Evolutionary conservation across 2,113 vertebrate genomes (phyloP).

Genomic region (Tetrao urogallus): DNA sequence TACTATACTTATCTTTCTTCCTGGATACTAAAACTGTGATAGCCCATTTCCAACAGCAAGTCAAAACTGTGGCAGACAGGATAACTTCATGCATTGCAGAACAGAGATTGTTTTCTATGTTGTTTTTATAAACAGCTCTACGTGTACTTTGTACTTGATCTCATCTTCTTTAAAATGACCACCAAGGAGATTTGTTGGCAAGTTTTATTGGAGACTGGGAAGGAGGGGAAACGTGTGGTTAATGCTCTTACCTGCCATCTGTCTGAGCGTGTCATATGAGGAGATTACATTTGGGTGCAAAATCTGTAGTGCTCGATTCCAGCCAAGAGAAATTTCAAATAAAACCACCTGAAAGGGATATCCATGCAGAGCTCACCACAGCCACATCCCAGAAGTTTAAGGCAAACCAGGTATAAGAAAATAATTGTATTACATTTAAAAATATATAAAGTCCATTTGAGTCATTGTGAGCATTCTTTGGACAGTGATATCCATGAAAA

Average conservation of each 20-base stretch:
- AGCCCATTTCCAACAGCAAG: neutral
- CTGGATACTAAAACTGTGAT: neutral
- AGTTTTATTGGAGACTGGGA: neutral
- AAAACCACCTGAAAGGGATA: neutral
- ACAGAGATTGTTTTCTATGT: neutral
- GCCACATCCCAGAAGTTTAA: neutral
- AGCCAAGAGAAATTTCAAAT: neutral
- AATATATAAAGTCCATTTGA: neutral
- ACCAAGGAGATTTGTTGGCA: neutral
- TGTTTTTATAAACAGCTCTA: neutral
- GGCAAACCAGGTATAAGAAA: neutral
- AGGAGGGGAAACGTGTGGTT: neutral
- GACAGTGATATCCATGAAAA: neutral
- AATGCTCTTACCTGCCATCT: neutral
- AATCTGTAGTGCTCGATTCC: neutral
- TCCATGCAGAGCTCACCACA: neutral
- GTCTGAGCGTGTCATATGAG: neutral
- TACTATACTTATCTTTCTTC: neutral
- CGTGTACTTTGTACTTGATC: neutral
- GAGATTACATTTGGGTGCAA: neutral
- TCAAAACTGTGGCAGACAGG: neutral
- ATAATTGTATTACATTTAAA: neutral
- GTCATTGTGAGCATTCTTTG: neutral
- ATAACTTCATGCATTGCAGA: neutral
- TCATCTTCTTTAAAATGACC: neutral